A percentile compares a stretch with the other conserved stretches of the same genome.
Conservation (phyloP, 1,140 invertebrate genomes). For the Hylaeus volcanicus region DNA sequence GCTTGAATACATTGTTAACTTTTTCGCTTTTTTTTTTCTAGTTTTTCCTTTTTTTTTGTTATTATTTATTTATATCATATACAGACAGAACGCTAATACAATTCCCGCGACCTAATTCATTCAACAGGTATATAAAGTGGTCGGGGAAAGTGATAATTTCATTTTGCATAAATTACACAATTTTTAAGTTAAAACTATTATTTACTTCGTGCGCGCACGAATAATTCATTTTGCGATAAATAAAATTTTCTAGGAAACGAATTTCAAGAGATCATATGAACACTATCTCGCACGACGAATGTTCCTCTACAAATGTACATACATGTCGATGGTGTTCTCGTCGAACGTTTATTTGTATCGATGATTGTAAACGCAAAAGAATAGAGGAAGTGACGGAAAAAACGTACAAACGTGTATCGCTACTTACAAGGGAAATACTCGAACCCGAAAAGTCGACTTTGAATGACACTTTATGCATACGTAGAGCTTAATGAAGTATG, state of each 20-base stretch:
- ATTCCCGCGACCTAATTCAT: background rate
- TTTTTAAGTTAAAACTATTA: constrained; percentile 10
- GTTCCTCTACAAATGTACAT: constrained; percentile 28
- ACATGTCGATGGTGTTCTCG: background rate
- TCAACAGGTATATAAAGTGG: constrained; percentile 18
- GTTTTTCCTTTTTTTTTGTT: background rate
- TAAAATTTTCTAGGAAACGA: constrained; percentile 14
- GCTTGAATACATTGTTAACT: constrained; percentile 47
- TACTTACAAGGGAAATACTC: background rate
- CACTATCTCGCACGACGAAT: background rate
- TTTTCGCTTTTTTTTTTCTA: background rate
- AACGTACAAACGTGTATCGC: background rate
- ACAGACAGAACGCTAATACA: constrained; percentile 46
- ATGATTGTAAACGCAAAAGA: background rate
- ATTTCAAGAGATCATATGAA: constrained; percentile 41
- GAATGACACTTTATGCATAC: too few relatives aligned
- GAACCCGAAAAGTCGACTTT: too few relatives aligned
- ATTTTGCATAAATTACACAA: constrained; percentile 31
- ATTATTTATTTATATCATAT: constrained; percentile 39
- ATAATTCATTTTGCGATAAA: background rate
- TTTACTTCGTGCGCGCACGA: background rate
- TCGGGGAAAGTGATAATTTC: constrained; percentile 6
- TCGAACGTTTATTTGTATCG: background rate
- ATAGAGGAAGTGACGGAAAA: background rate
- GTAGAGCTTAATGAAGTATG: too few relatives aligned